Evolutionary conservation across 2,888 invertebrate species (phyloP), one percentile per base, ranked within the genome.

Genomic region (Pandemis cinnamomeana): DNA sequence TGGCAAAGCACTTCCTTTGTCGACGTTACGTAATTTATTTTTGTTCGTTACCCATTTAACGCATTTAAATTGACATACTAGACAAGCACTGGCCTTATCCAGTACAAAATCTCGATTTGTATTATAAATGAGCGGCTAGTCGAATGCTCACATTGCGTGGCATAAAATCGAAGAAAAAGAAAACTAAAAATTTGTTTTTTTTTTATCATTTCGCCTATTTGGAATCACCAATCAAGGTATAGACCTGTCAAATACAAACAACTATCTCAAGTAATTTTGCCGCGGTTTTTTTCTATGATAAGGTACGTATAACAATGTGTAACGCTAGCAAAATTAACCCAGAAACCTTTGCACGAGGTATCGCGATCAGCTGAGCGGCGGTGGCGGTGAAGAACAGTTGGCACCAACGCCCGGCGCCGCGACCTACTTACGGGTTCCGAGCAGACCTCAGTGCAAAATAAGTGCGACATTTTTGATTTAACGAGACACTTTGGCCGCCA

Each of bases 331-430:
- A 86, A 81, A 89, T 89, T 91, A 90, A 91, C 92, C 91, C 80
- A 89, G 83, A 92, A 91, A 92, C 92, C 92, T 92, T 91, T 92
- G 86, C 82, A 83, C 84, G 83, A 81, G 83, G 81, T 87, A 88
- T 88, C 88, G 85, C 87, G 89, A 89, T 89, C 91, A 90, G 89
- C 89, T 88, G 89, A 64, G 71, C 73, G 79, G 76, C 80, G 80
- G 79, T 80, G 79, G 87, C 86, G 82, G 78, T 55, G 55, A 75
- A 78, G 80, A 80, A 81, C 76, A 78, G 81, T 84, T 85, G 77
- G 76, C 84, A 83, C 68, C 69, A 11, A 66, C 66, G 66, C 46
- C 20, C 58, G 20, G 62, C 42, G 11, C 62, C 66, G 71, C 83
- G 84, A 82, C 83, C 83, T 79, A 82, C 79, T 82, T 61, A 61